Percentiles rank a stretch among this genome's conserved stretches.
Evolutionary conservation across 2,888 invertebrate genomes (phyloP).

Genomic region (Spatulosminthurus flaviceps): DNA sequence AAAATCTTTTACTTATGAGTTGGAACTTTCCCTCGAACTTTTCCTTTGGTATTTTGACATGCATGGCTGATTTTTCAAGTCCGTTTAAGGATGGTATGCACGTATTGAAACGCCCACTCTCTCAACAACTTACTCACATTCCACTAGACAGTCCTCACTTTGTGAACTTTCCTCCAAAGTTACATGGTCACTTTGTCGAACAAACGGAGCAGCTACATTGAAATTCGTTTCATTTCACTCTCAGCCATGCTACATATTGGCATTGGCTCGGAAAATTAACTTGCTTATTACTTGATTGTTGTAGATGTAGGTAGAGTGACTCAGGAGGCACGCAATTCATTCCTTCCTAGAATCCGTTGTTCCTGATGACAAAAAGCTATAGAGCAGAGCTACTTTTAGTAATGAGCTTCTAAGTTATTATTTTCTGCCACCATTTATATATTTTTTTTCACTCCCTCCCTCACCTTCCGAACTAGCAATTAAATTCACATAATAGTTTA

Average conservation of each 20-base stretch:
- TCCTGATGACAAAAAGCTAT: too few species aligned
- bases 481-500: background rate
- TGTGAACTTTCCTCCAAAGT: too few species aligned
- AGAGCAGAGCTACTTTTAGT: too few species aligned
- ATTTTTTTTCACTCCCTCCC: constrained; percentile 3
- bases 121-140: too few species aligned
- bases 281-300: background rate
- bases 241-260: background rate
- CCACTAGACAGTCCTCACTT: too few species aligned
- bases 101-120: too few species aligned
- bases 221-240: background rate
- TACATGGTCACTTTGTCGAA: too few species aligned
- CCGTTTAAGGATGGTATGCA: too few species aligned
- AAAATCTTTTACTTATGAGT: too few species aligned
- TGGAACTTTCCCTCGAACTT: too few species aligned
- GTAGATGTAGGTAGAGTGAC: background rate
- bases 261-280: background rate
- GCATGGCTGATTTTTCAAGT: too few species aligned
- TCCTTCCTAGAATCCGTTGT: background rate
- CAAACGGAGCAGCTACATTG: background rate
- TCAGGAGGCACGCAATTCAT: background rate
- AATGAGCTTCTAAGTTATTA: background rate
- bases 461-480: background rate
- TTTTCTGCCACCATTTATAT: background rate
- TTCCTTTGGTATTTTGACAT: too few species aligned